Evolutionary conservation across 2,113 vertebrate species (phyloP), one percentile per base, ranked within the genome.

Genomic region (Silurus asotus): DNA sequence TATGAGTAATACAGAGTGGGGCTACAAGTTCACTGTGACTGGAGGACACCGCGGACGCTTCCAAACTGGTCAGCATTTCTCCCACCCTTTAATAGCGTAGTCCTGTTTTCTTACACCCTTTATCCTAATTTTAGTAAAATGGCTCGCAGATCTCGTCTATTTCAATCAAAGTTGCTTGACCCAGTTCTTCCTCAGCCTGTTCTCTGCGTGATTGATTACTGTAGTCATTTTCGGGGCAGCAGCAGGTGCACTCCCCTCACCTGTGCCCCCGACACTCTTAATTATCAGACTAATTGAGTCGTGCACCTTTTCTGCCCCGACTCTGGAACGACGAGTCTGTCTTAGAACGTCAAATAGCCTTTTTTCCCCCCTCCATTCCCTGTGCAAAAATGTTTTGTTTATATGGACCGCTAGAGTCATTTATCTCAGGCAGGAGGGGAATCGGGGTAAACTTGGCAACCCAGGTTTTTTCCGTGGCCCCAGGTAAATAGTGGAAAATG

Each of bases 1-100:
- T 94, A 98, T 99, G 96, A 99, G 97, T 92, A 99, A 98, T 94
- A 99, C 97, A 0, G 98, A 99, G 91, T 99, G 98, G 98, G 98
- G 98, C 77, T 99, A 99, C 86, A 99, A 96, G 91, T 99, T 99
- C 90, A 97, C 97, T 0, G 96, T 99, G 59, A 98, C 97, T 0
- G 98, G 97, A 2, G 98, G 98, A 48, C 97, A 99, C 90, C 95
- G 98, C 74, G 98, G 98, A 5, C 95, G 97, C 51, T 99, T 99
- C 92, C 97, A 98, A 93, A 99, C 98, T 94, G 98, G 98, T 99
- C 69, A 19, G 84, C 58, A 4, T n/a, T 58, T 8, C 51, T 23
- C 3, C 56, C 11, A 5, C 77, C 59, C 25, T 82, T 23, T 84
- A 28, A 28, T 20, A 37, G 53, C 58, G 17, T 48, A 3, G 9